These are phyloP conservation scores for Ophion obscuratus DNA, from an alignment of 2,888 invertebrate genomes.

Conservation along the genomic window DNA sequence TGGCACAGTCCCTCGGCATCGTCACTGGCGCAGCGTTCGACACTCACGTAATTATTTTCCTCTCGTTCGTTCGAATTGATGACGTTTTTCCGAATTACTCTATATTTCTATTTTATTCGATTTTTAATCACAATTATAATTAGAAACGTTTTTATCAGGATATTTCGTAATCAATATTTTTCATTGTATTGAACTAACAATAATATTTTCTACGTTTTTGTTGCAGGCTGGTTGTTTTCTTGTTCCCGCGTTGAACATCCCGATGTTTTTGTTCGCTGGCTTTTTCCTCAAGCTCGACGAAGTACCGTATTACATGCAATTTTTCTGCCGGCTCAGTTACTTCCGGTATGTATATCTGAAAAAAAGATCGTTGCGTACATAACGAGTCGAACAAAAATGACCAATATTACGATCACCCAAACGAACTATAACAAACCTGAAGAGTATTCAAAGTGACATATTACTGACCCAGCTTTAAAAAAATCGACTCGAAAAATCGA, in stretches of 20 bases:
- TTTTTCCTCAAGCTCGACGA: constrained; percentile 92
- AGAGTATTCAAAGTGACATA: background rate
- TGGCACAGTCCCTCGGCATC: constrained; percentile 92
- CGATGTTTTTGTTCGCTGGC: constrained; percentile 93
- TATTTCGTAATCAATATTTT: background rate
- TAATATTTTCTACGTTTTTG: constrained; percentile 21
- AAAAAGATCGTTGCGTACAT: background rate
- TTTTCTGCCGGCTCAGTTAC: constrained; percentile 89
- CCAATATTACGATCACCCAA: too few relatives aligned
- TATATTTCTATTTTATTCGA: too few relatives aligned
- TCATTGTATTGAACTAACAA: constrained; percentile 12
- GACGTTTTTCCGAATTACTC: constrained; percentile 9
- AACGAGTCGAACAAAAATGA: too few relatives aligned
- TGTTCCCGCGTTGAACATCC: constrained; percentile 91
- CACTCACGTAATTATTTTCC: constrained; percentile 85
- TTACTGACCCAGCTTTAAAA: background rate
- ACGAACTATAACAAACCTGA: too few relatives aligned
- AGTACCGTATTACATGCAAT: constrained; percentile 89
- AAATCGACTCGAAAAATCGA: background rate
- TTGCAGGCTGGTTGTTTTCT: constrained; percentile 91
- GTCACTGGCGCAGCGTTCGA: constrained; percentile 90
- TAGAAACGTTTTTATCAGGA: constrained; percentile 2
- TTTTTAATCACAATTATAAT: too few relatives aligned
- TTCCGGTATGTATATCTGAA: constrained; percentile 83
- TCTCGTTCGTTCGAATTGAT: constrained; percentile 28